Conservation (phyloP, 1,140 invertebrate genomes). For the Drosophila sproati region DNA sequence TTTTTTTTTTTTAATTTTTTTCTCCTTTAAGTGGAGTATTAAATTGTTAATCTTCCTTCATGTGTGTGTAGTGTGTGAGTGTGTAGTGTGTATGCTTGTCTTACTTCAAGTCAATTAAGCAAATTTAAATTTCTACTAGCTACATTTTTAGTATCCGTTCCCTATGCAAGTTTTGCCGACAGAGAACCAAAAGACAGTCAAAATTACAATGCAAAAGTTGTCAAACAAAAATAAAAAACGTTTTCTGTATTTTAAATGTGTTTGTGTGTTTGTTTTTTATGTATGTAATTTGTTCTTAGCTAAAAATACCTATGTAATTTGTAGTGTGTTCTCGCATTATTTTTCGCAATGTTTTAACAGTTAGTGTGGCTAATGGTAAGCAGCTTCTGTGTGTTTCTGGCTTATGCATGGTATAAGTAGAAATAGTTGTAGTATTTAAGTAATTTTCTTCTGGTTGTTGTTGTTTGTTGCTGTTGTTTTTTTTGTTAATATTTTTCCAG, state of each 20-base stretch:
- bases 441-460: slow-evolving; percentile 41
- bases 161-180: slow-evolving; percentile 15
- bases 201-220: slow-evolving; percentile 16
- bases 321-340: slow-evolving; percentile 14
- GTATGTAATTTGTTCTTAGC: slow-evolving; percentile 39
- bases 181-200: slow-evolving; percentile 17
- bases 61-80: slow-evolving; percentile 30
- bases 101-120: slow-evolving; percentile 68
- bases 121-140: slow-evolving; percentile 81
- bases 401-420: slow-evolving; percentile 45
- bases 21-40: slow-evolving; percentile 69
- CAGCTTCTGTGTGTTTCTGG: slow-evolving; percentile 30
- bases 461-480: background rate
- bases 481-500: too few species aligned
- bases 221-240: slow-evolving; percentile 9
- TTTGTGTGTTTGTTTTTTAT: slow-evolving; percentile 6
- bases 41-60: slow-evolving; percentile 59
- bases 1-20: slow-evolving; percentile 21
- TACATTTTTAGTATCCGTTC: slow-evolving; percentile 62
- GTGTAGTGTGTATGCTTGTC: slow-evolving; percentile 25
- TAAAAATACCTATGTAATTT: slow-evolving; percentile 43
- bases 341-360: slow-evolving; percentile 30
- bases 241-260: background rate
- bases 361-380: slow-evolving; percentile 28
- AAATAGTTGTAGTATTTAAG: slow-evolving; percentile 51